Conservation (phyloP, 2,888 invertebrate genomes). For the Folsomia candida region DNA sequence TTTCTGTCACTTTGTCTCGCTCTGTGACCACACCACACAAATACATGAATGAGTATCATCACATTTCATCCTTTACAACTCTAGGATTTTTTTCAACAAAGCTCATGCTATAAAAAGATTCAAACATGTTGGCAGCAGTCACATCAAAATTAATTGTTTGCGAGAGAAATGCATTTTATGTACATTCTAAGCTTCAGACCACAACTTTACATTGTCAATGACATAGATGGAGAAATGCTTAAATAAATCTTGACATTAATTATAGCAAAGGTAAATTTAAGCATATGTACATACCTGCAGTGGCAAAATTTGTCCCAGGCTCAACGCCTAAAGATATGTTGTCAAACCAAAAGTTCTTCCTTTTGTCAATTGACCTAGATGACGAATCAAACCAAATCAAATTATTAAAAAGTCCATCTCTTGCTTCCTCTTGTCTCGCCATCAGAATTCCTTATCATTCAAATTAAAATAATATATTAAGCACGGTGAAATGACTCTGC, state of each 20-base stretch:
- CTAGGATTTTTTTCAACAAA: too few species aligned
- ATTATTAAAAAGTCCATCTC: neutral
- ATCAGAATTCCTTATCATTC: neutral
- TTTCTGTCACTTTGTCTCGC: slow-evolving; percentile 54
- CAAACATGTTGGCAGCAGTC: too few species aligned
- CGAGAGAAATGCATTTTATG: too few species aligned
- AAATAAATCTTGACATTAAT: neutral
- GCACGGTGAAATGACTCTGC: too few species aligned
- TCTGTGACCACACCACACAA: slow-evolving; percentile 17
- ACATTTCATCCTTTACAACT: too few species aligned
- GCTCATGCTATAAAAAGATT: too few species aligned
- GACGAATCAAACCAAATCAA: neutral
- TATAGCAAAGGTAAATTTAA: neutral
- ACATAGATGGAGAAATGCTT: neutral
- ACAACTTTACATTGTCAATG: neutral
- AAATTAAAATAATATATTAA: too few species aligned
- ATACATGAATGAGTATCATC: neutral
- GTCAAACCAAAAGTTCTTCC: slow-evolving; percentile 32
- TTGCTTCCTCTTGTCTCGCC: neutral
- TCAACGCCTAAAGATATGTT: slow-evolving; percentile 23
- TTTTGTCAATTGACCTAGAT: slow-evolving; percentile 29
- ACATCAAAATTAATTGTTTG: too few species aligned
- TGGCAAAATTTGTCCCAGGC: slow-evolving; percentile 22
- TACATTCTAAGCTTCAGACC: too few species aligned
- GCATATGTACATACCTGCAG: slow-evolving; percentile 27